Conservation (phyloP, 2,797 vertebrate species). For the Zonotrichia albicollis region DNA sequence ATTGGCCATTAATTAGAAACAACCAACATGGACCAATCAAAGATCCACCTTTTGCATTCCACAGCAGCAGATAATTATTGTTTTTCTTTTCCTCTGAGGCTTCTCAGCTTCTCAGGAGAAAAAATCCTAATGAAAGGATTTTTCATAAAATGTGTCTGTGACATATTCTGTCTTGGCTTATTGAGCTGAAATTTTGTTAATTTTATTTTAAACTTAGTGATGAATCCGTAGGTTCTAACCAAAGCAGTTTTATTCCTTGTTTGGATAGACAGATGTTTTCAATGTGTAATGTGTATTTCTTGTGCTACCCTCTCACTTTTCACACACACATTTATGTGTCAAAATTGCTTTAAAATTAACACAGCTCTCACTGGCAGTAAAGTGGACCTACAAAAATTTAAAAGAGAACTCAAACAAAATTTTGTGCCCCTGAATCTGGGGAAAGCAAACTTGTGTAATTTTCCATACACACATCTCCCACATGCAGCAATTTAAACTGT, state of each 20-base stretch:
- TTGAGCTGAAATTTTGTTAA: too few species aligned
- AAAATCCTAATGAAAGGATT: too few species aligned
- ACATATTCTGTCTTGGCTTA: too few species aligned
- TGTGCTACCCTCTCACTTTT: not conserved
- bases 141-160: too few species aligned
- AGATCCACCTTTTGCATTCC: too few species aligned
- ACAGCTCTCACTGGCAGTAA: not conserved
- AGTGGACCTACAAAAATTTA: not conserved
- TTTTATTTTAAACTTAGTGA: too few species aligned
- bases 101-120: too few species aligned
- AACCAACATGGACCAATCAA: too few species aligned
- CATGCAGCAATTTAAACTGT: not conserved
- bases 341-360: not conserved
- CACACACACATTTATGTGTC: not conserved
- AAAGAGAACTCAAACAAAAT: accelerated
- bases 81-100: too few species aligned
- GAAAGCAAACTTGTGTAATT: not conserved
- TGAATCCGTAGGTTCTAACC: too few species aligned
- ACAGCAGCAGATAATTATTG: too few species aligned
- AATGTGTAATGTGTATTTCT: not conserved
- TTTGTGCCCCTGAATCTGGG: accelerated
- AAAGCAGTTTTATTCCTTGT: not conserved
- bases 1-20: too few species aligned
- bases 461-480: not conserved
- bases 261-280: not conserved